Evolutionary conservation across 2,113 vertebrate species (phyloP), one percentile per base, ranked within the genome.

Genomic region (Rhinoderma darwinii): DNA sequence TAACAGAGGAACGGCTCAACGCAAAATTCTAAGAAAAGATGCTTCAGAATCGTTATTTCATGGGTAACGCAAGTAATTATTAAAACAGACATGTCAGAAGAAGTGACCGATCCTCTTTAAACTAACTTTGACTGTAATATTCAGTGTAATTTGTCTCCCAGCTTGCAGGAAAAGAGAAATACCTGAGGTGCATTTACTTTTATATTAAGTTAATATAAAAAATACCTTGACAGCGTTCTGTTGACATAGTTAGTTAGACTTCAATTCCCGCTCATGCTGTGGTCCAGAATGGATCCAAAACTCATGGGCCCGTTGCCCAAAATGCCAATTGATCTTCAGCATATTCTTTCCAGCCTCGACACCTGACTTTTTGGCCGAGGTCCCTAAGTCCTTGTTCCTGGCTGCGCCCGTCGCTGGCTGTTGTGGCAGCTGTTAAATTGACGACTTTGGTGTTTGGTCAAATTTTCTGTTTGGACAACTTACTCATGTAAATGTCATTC

Each of bases 321-420:
- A 88, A 84, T 89, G 89, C 89, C 90, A 90, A 61, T 7, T 87
- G 51, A 88, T 88, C 87, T 90, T 90, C 89, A 89, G 85, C 83
- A 30, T 37, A 30, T 32, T 70, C 88, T 83, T 89, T 90, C 90
- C 89, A 91, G 74, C 39, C 80, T 39, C 75, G 27, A 89, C 91
- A 92, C 89, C 93, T 93, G 91, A 91, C 86, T 89, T 90, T 88
- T 90, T 89, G 89, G 73, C 84, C 41, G 0, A 0, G 82, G 90
- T 89, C 32, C 68, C 66, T 35, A 39, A 0, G 82, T 83, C 86
- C 85, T 88, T 86, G 86, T 73, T 81, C 22, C 68, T 86, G 85
- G 85, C 85, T 61, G 11, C n/a, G 66, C 68, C 66, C 11, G 47
- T 54, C 70, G 75, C 79, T 1, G 1, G 90, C 74, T 80, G 54